Base-by-base conservation (phyloP, 2,888 invertebrate species). In the Agriopis aurantiaria region DNA sequence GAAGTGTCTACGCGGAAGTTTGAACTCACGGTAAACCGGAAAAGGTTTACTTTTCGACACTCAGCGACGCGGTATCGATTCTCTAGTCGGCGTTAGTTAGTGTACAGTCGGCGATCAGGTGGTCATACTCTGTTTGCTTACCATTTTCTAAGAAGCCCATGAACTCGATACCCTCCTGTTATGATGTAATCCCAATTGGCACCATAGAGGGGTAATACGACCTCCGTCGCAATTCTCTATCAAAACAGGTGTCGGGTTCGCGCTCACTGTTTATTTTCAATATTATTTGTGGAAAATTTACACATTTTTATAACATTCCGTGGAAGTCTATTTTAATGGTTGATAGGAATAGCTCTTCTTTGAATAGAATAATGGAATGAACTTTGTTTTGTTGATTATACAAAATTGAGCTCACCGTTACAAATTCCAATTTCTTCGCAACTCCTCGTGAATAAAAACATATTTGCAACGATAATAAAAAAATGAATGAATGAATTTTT, bases 161-260 rank as follows among this genome's bases (percentile, higher is more conserved):
- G 41, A 56, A 40, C 46, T 41, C 11, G 56, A 51, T 64, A 48
- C 48, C 10, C 45, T 46, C 33, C 12, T 33, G 41, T 9, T 17
- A 56, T 23, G 23, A 51, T 43, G 46, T 48, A 10, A 48, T 8
- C 40, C 57, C 8, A 12, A 48, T 59, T 68, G 68, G 64, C 68
- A 60, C 55, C 58, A 46, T n/a, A 45, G 33, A 33, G 43, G 12
- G 48, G 45, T 40, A 64, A 64, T 11, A 6, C 43, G 69, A 69
- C 33, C 62, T 45, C 45, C 14, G 56, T 17, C 59, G 68, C 55
- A 43, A 69, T 60, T 57, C 41, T 48, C 53, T 55, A 64, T 69
- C 60, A 51, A 60, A 69, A 69, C 69, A 69, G 49, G 69, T 65
- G 56, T 69, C 64, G n/a, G 55, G 56, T 69, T 46, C 56, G 40